Conservation (phyloP, 2,797 vertebrate species). For the Cyprinella venusta region DNA sequence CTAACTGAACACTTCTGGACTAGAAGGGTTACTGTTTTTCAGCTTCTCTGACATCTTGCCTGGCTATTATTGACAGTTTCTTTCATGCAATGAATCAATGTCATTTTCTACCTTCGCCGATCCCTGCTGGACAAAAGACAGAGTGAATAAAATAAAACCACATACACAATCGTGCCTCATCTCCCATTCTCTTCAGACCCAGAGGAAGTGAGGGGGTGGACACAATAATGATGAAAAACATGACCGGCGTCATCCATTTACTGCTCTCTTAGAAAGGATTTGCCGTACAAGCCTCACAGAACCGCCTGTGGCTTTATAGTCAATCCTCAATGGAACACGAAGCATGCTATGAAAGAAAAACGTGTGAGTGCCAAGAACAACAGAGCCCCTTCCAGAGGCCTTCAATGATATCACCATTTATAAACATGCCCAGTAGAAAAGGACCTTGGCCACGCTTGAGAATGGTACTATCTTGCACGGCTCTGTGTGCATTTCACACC, state of each 20-base stretch:
- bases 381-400: conserved; percentile 45
- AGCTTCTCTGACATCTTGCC: conserved; percentile 13
- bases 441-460: conserved; percentile 56
- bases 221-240: conserved; percentile 27
- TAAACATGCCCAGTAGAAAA: conserved; percentile 66
- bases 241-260: conserved; percentile 24
- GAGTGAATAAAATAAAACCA: neutral
- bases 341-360: conserved; percentile 32
- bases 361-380: conserved; percentile 56
- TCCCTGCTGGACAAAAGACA: conserved; percentile 7
- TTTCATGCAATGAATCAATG: conserved; percentile 13
- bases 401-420: conserved; percentile 61
- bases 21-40: neutral
- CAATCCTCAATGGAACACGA: conserved; percentile 39
- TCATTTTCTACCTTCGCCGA: neutral
- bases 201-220: conserved; percentile 29
- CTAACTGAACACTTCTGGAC: neutral
- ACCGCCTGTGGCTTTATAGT: conserved; percentile 45
- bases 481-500: conserved; percentile 62
- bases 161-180: neutral
- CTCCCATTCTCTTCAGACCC: conserved; percentile 16
- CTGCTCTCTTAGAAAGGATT: conserved; percentile 13
- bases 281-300: conserved; percentile 14
- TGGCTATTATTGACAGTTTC: conserved; percentile 2
- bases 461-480: conserved; percentile 76